Evolutionary conservation across 2,797 vertebrate genomes (phyloP), one percentile per base, ranked within the genome.

Genomic region (Adrianichthys oophorus): DNA sequence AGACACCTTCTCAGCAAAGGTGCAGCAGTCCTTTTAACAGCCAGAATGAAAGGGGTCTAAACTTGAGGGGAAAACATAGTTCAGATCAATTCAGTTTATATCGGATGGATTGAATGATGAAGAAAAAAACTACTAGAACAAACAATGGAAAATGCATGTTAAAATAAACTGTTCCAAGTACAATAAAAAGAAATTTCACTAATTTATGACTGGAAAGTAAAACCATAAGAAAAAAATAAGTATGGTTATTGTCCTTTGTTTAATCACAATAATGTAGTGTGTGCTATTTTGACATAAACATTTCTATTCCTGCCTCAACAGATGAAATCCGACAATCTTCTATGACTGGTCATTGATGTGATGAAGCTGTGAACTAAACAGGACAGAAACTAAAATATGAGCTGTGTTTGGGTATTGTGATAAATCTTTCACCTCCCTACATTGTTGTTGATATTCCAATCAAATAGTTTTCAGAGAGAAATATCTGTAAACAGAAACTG

Each of bases 391-490:
- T 14, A 15, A 47, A 14, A 18, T 10, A 10, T 44, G 43, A 8
- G 15, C 43, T 5, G 13, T 7, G 19, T 46, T 12, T 14, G 18
- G 12, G 51, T 4, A 8, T 41, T 47, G 15, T 4, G 19, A 4
- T 56, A 15, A 56, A 29, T 15, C 17, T 17, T 12, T 0, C 4
- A 6, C 13, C 19, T 41, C 42, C 19, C 23, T 46, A 14, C 18
- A n/a, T 49, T 41, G 41, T 55, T 56, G 16, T 42, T 47, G 52
- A 47, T 43, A 16, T 42, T 47, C 7, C 18, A 24, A 52, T 45
- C 29, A 58, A 56, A 63, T 12, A 56, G 3, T 37, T 8, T 44
- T 63, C 37, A 14, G 21, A 74, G 50, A 72, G 14, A 43, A 74
- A 69, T 29, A 47, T 46, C 37, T 41, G 2, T 21, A 52, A 56